Evolutionary conservation across 2,113 vertebrate species (phyloP), one percentile per base, ranked within the genome.

Genomic region (Zeus faber): DNA sequence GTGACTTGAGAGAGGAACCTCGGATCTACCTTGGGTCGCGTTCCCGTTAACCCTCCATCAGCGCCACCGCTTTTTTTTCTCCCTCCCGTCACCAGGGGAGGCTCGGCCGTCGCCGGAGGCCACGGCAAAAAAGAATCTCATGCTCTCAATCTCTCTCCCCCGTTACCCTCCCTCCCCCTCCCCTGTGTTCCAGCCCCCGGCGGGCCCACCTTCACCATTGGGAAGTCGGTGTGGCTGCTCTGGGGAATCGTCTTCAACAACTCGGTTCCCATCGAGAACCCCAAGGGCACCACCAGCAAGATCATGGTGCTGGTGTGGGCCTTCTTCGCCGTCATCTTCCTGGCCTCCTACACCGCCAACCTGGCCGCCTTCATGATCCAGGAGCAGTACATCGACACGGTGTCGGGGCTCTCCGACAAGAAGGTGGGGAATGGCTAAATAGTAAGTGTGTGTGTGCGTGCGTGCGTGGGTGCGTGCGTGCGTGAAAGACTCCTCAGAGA

Each of bases 231-330:
- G 70, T 98, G 97, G 97, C 88, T 99, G 64, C 83, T 99, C 50
- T 99, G 97, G 97, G 96, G 96, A 0, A 91, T 99, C 59, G 96
- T 99, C 74, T 99, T 99, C 88, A 99, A 99, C 85, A 99, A 99
- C 83, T 99, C 97, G 0, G 97, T 99, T 49, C 97, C 97, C 66
- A 94, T 98, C 0, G 96, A 99, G 85, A 99, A 99, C 77, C 97
- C 97, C 9, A 94, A 96, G 66, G 97, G 97, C 9, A 99, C 97
- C 40, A 98, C 97, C 68, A 98, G 95, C 84, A 99, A 99, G 86
- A 96, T 99, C 86, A 99, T 99, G 97, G 97, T 99, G 2, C 89
- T 98, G 26, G 85, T 99, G 64, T 99, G 97, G 97, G 97, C 97
- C 35, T 99, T 99, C 88, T 99, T 99, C 0, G 97, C 97, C 0